phyloP scores from a whole-genome alignment of 2,888 invertebrate species.

The Ophion costatus region DNA sequence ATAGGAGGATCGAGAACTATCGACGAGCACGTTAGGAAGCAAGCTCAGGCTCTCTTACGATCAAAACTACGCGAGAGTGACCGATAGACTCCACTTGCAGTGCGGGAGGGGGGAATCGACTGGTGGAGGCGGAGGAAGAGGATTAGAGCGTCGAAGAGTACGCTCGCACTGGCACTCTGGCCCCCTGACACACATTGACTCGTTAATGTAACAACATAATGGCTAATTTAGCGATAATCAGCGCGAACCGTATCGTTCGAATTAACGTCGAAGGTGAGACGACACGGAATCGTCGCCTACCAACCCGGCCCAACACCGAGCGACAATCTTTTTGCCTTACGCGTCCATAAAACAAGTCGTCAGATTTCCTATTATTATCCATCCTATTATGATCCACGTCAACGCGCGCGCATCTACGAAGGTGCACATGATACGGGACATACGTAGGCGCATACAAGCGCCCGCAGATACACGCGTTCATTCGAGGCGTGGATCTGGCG shows the following conservation, averaged over 20 bases:
- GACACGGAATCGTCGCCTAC: conserved; percentile 62
- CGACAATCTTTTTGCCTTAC: conserved; percentile 17
- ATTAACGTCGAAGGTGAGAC: conserved; percentile 83
- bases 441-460: neutral
- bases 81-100: neutral
- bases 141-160: conserved; percentile 47
- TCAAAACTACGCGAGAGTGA: conserved; percentile 32
- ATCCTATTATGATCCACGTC: neutral
- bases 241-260: conserved; percentile 82
- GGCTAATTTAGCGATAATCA: conserved; percentile 83
- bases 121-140: conserved; percentile 47
- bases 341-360: neutral
- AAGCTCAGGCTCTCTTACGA: conserved; percentile 24
- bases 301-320: neutral
- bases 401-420: too few relatives aligned
- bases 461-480: neutral
- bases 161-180: conserved; percentile 66
- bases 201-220: conserved; percentile 84
- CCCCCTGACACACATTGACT: conserved; percentile 83
- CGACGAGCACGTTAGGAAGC: conserved; percentile 44
- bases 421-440: neutral
- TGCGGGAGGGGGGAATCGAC: conserved; percentile 18
- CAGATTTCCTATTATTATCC: conserved; percentile 23
- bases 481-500: conserved; percentile 41
- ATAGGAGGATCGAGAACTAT: conserved; percentile 8